Percentiles rank a stretch among this genome's conserved stretches.
Conservation (phyloP, 2,888 invertebrate species). For the Drosophila borealis region DNA sequence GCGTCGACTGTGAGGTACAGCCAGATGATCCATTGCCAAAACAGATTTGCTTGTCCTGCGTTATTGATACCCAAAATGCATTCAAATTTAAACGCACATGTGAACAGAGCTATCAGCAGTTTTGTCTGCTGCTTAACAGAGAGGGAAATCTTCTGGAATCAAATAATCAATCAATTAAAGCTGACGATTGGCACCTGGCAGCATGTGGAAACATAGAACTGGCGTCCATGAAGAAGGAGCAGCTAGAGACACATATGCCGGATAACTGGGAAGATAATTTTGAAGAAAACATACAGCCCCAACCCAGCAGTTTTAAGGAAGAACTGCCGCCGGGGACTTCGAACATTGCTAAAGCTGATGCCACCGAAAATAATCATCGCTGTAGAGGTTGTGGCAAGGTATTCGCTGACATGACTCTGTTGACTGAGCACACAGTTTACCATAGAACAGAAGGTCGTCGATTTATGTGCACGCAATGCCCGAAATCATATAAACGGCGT, state of each 20-base stretch:
- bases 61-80: slow-evolving; percentile 47
- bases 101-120: slow-evolving; percentile 38
- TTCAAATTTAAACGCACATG: slow-evolving; percentile 44
- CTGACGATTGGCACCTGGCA: not conserved
- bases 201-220: not conserved
- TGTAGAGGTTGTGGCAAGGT: slow-evolving; percentile 3
- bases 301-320: too few relatives aligned
- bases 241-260: not conserved
- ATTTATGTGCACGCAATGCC: slow-evolving; percentile 44
- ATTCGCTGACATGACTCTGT: not conserved
- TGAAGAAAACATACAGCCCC: too few relatives aligned
- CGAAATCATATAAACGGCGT: slow-evolving; percentile 30
- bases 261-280: not conserved
- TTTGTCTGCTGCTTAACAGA: slow-evolving; percentile 8
- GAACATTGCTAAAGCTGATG: too few relatives aligned
- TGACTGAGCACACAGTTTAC: not conserved
- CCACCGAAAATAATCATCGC: not conserved
- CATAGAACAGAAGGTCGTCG: slow-evolving; percentile 6
- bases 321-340: too few relatives aligned
- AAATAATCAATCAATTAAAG: not conserved
- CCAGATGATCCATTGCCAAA: slow-evolving; percentile 47
- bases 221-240: slow-evolving; percentile 13
- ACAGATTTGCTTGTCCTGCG: slow-evolving; percentile 43
- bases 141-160: not conserved
- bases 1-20: slow-evolving; percentile 28